Base-by-base conservation (phyloP, 2,888 invertebrate genomes). In the Heteromurus nitidus region DNA sequence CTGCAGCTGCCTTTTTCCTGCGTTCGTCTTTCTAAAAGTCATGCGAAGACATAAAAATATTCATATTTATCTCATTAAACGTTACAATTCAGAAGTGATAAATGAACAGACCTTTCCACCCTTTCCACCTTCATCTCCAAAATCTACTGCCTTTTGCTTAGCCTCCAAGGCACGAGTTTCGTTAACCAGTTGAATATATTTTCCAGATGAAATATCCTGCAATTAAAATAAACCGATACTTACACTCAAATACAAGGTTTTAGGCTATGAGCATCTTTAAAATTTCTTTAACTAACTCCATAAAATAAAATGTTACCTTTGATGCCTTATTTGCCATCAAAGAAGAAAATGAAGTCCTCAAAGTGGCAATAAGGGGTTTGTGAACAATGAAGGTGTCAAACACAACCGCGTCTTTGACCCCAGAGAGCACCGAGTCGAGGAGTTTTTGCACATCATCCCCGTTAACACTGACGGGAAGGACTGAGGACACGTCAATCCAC, bases 1-100 rank as follows among this genome's bases (percentile, higher is more conserved):
- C 96, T 28, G 93, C 92, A 3, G 94, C 90, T 1, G 96, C 96
- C 89, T 96, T 97, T 88, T 95, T 95, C 80, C 96, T 92, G 13
- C 97, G 91, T 88, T 97, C 97, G 74, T 98, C 97, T 82, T 95
- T 93, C 88, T 93, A 93, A 95, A 95, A 50, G 36, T 36, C 36
- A 36, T 36, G n/a, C 36, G 13, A 36, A 36, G 36, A 36, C 13
- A 36, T 9, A 55, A 30, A 31, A 31, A n/a, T 31, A 22, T 20
- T 24, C 36, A 42, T 7, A 68, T 44, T 18, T 68, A 44, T 3
- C 9, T 31, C 53, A 13, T 65, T 22, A 44, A 69, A 69, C 50
- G 7, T 13, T 42, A 24, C 20, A 22, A 22, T 50, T 69, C 13
- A 44, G 13, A 67, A 30, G 13, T n/a, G 11, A 58, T 16, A 0